Evolutionary conservation across 2,888 invertebrate genomes (phyloP), one percentile per base, ranked within the genome.

Genomic region (Hyposoter dolosus): DNA sequence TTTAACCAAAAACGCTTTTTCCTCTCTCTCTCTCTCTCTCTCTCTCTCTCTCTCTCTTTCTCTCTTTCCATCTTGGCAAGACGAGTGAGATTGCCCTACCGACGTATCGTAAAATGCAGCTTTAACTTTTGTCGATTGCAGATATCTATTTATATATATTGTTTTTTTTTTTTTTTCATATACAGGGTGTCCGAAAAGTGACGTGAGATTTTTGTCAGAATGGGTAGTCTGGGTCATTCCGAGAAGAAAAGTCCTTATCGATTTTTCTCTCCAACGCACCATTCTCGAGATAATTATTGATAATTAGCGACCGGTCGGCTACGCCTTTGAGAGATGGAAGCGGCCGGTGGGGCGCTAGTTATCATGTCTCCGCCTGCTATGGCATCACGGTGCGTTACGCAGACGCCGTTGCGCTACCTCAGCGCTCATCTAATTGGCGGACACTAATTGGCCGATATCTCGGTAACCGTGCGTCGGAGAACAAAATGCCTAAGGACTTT

Each of bases 121-220:
- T 80, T 40, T 65, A 83, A 84, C 75, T 84, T 82, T 84, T 86
- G 75, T 75, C 81, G 81, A 76, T 86, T 79, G 63, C 15, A 79
- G 82, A 84, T 79, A 78, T 74, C 28, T 77, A 47, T 32, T 1
- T 83, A 23, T 65, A 32, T 28, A 17, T 32, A 17, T 17, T 32
- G 10, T 15, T 32, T n/a, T n/a, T n/a, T n/a, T n/a, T n/a, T n/a
- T n/a, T 32, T 15, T 65, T 17, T n/a, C 10, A 40, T 65, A 3
- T 32, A 65, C n/a, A 65, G 65, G 65, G 35, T 19, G 40, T 40
- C 17, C 35, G 3, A 60, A 60, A 60, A 15, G 28, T 28, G 28
- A 23, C 3, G 2, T 56, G 10, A 9, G 7, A 56, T 23, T 23
- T 12, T 10, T 40, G 40, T 10, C 10, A 53, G 9, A 19, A 9